Percentiles rank a stretch among this genome's conserved stretches.
These are phyloP conservation scores for Heterodera schachtii DNA, from an alignment of 1,140 invertebrate genomes.

Conservation along the genomic window DNA sequence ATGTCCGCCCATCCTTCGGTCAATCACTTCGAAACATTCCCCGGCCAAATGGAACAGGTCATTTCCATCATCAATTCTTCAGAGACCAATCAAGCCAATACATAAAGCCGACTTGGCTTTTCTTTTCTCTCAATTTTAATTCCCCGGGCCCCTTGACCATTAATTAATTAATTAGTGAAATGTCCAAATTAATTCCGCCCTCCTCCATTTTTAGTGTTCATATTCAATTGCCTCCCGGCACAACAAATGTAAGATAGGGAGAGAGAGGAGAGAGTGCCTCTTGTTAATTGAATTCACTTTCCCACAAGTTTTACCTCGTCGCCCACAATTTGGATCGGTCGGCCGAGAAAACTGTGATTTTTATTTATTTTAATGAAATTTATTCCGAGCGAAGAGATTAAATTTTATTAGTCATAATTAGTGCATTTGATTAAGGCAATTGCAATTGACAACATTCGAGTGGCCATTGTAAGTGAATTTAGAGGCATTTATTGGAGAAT, in stretches of 20 bases:
- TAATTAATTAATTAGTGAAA: too few relatives aligned
- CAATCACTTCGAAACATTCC: conserved; percentile 62
- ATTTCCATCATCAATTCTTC: too few relatives aligned
- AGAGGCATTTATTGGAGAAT: too few relatives aligned
- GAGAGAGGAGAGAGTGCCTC: too few relatives aligned
- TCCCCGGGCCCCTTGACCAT: too few relatives aligned
- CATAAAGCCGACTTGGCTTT: too few relatives aligned
- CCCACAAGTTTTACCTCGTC: conserved; percentile 60
- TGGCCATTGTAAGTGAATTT: conserved; percentile 48
- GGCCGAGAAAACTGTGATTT: conserved; percentile 45
- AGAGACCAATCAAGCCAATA: too few relatives aligned
- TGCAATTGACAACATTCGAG: conserved; percentile 63
- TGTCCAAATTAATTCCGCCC: too few relatives aligned
- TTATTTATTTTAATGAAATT: too few relatives aligned
- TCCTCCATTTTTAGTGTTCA: conserved; percentile 49
- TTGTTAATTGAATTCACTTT: conserved; percentile 12
- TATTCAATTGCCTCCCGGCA: conserved; percentile 63
- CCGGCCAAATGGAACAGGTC: conserved; percentile 59
- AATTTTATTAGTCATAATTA: neutral
- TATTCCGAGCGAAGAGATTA: neutral
- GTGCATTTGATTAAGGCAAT: conserved; percentile 40
- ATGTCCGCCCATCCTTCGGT: conserved; percentile 62
- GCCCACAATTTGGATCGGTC: conserved; percentile 60
- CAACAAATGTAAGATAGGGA: conserved; percentile 50
- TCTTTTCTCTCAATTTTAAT: too few relatives aligned